Conservation (phyloP, 2,888 invertebrate genomes). For the Caradrina clavipalpis region DNA sequence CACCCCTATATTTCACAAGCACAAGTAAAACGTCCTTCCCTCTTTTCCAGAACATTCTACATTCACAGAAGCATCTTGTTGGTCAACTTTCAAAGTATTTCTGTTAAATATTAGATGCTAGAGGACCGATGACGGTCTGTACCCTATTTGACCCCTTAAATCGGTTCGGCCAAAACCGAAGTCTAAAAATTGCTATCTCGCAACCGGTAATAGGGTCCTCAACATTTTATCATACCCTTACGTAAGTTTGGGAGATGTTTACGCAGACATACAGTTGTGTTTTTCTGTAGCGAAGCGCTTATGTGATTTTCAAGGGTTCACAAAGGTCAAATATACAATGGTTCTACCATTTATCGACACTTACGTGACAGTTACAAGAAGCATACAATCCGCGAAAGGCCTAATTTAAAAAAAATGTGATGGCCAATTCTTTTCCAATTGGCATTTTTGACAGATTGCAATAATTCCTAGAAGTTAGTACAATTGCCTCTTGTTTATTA, state of each 20-base stretch:
- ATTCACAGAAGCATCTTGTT: constrained; percentile 23
- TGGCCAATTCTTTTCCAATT: too few relatives aligned
- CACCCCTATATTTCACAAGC: constrained; percentile 12
- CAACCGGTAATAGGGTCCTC: constrained; percentile 29
- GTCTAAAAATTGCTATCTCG: constrained; percentile 44
- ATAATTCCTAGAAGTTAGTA: too few relatives aligned
- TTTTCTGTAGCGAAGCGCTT: constrained; percentile 5
- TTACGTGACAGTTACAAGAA: background rate
- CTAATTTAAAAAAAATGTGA: too few relatives aligned
- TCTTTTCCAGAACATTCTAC: constrained; percentile 19
- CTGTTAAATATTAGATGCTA: constrained; percentile 57
- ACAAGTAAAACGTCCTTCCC: constrained; percentile 2
- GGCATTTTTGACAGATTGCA: too few relatives aligned
- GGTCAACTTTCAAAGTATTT: constrained; percentile 40
- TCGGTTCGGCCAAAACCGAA: constrained; percentile 38
- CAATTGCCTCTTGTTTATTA: background rate
- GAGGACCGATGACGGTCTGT: constrained; percentile 27
- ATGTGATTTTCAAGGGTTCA: background rate
- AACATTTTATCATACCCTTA: constrained; percentile 46
- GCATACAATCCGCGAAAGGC: background rate
- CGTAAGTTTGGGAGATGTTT: constrained; percentile 34
- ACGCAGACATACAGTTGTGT: constrained; percentile 12
- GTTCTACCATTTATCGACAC: background rate
- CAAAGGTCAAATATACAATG: background rate
- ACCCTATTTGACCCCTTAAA: constrained; percentile 61